phyloP scores from a whole-genome alignment of 2,888 invertebrate genomes.

The Hololepta plana region DNA sequence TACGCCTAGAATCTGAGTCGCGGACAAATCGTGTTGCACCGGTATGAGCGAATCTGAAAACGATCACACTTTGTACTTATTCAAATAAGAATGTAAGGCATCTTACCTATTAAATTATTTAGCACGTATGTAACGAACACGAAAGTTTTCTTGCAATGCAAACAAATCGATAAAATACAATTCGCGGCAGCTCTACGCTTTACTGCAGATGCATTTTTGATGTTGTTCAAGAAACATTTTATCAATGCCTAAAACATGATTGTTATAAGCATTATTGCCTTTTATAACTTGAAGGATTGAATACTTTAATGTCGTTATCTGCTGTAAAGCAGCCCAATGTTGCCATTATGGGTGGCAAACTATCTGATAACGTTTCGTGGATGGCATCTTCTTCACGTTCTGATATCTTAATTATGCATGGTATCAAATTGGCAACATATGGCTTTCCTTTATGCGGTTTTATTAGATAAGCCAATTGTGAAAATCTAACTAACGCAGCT shows the following conservation, averaged over 20 bases:
- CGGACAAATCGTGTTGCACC: slow-evolving; percentile 23
- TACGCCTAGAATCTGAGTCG: slow-evolving; percentile 40
- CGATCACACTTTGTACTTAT: slow-evolving; percentile 1
- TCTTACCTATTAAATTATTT: slow-evolving; percentile 37
- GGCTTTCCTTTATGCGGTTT: slow-evolving; percentile 61
- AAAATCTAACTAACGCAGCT: slow-evolving; percentile 60
- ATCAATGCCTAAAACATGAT: slow-evolving; percentile 36
- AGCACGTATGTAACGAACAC: slow-evolving; percentile 50
- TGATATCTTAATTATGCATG: slow-evolving; percentile 52
- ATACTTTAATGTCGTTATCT: slow-evolving; percentile 49
- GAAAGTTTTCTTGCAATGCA: slow-evolving; percentile 53
- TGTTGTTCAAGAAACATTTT: slow-evolving; percentile 46
- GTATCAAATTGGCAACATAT: slow-evolving; percentile 56
- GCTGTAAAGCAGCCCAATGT: slow-evolving; percentile 49
- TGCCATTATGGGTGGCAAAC: slow-evolving; percentile 45
- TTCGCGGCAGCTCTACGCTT: slow-evolving; percentile 66
- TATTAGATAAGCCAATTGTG: slow-evolving; percentile 55
- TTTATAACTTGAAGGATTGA: slow-evolving; percentile 1
- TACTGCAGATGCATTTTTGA: slow-evolving; percentile 45
- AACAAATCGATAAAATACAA: slow-evolving; percentile 63
- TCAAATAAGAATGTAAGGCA: neutral
- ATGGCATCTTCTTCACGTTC: slow-evolving; percentile 52
- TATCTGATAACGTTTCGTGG: slow-evolving; percentile 44
- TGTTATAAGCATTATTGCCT: slow-evolving; percentile 1
- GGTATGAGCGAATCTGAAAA: slow-evolving; percentile 22